A percentile compares a stretch with the other conserved stretches of the same genome.
phyloP scores from a whole-genome alignment of 2,888 invertebrate species.

The Ormyrus rosae region DNA sequence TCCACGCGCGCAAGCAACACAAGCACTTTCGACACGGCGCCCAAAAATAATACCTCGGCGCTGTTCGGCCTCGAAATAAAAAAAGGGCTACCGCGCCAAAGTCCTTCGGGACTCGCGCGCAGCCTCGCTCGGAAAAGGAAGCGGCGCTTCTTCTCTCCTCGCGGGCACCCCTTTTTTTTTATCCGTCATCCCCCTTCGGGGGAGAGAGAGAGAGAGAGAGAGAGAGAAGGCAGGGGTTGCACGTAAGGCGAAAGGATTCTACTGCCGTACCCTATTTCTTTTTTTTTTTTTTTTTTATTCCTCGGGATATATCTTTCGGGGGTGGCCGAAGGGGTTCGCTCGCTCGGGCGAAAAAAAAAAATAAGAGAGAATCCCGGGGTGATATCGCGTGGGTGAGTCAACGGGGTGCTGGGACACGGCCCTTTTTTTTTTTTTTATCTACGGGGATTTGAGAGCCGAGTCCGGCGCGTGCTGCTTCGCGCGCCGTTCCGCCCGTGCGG shows the following conservation, averaged over 20 bases:
- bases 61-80: too few relatives aligned
- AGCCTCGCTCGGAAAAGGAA: not conserved
- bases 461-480: not conserved
- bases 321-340: conserved; percentile 22
- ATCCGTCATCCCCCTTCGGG: conserved; percentile 1
- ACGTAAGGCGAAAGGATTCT: conserved; percentile 52
- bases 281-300: conserved; percentile 2
- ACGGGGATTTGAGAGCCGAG: conserved; percentile 43
- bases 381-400: conserved; percentile 51
- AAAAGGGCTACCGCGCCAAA: not conserved
- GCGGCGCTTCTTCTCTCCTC: not conserved
- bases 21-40: too few relatives aligned
- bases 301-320: not conserved
- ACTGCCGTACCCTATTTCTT: conserved; percentile 40
- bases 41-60: too few relatives aligned
- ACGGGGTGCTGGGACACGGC: conserved; percentile 15
- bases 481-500: not conserved
- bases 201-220: not conserved
- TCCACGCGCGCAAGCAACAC: too few relatives aligned
- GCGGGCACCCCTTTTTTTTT: conserved; percentile 44
- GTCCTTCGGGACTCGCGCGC: conserved; percentile 10
- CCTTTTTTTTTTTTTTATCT: conserved; percentile 48
- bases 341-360: not conserved
- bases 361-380: conserved; percentile 41
- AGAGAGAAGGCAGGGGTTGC: conserved; percentile 4